Base-by-base conservation (phyloP, 2,888 invertebrate species). In the Gastracanthus pulcherrimus region DNA sequence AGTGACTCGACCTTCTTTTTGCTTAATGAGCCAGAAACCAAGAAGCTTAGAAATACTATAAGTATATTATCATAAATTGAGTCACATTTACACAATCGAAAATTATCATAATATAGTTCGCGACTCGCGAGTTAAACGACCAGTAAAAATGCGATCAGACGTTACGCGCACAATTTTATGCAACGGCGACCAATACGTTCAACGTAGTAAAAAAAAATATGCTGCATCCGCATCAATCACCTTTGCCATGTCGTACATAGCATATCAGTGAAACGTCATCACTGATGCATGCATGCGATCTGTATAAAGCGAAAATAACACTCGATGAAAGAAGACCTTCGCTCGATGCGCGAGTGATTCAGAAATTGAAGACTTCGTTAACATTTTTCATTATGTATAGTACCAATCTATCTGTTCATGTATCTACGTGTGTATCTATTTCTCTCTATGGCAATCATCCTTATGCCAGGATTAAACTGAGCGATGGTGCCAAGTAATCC, bases 331-430 rank as follows among this genome's bases (percentile, higher is more conserved):
- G 9, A 66, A 31, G 34, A 19, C 51, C 45, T 62, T 60, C 60
- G 69, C 31, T 64, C 23, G 23, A 16, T 16, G 19, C 31, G 26
- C 29, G 13, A 16, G 23, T 71, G 70, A 78, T 51, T 78, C 66
- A 72, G 41, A 41, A 51, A 51, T 48, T 23, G 36, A 66, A 66
- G 72, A 45, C 41, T 72, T 41, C 11, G 41, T 70, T 70, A 48
- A 36, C 31, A 19, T 45, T 60, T 70, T 34, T 60, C 41, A n/a
- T 23, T 16, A 41, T 41, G 41, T 41, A 41, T 9, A 41, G 13
- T 9, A 41, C 13, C 2, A 41, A 13, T 13, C 16, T 41, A 3
- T 41, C 16, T 16, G 3, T 41, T 2, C 19, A 29, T 4, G 29
- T 1, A 31, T 19, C 4, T 62, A 55, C 26, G 9, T 41, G 7